Percentiles rank a stretch among this genome's conserved stretches.
Evolutionary conservation across 2,113 vertebrate genomes (phyloP).

Genomic region (Tupaia tana): DNA sequence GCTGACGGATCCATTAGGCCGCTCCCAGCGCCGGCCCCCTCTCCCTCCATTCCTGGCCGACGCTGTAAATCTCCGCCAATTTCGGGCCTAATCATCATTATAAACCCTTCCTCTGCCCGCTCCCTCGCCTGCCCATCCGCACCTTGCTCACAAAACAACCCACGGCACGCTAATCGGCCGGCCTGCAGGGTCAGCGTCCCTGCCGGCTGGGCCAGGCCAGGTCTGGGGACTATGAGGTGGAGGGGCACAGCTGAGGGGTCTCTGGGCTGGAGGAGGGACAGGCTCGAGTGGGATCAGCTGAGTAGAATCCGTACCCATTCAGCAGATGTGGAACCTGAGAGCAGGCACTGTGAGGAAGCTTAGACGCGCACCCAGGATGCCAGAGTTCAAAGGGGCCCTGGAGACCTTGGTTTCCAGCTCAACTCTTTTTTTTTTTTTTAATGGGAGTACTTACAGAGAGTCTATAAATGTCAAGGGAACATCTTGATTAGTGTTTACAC

Average conservation of each 20-base stretch:
- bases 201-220: conserved; percentile 76
- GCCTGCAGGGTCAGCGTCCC: conserved; percentile 91
- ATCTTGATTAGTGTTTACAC: fast-evolving
- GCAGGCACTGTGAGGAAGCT: fast-evolving
- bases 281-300: fast-evolving
- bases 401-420: neutral
- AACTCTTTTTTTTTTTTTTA: neutral
- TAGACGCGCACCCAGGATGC: fast-evolving
- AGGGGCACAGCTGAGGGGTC: fast-evolving
- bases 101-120: conserved; percentile 98
- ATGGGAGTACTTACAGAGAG: fast-evolving
- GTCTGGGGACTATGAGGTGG: fast-evolving
- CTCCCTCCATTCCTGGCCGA: conserved; percentile 95
- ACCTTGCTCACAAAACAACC: conserved; percentile 90
- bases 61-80: conserved; percentile 99
- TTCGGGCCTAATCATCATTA: conserved; percentile 99
- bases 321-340: neutral
- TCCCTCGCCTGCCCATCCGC: conserved; percentile 95
- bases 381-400: neutral
- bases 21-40: conserved; percentile 96
- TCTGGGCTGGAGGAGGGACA: neutral
- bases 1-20: conserved; percentile 99
- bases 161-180: conserved; percentile 50
- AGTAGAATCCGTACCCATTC: neutral
- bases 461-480: fast-evolving